Evolutionary conservation across 2,888 invertebrate species (phyloP).

Genomic region (Vesta saturnalis): DNA sequence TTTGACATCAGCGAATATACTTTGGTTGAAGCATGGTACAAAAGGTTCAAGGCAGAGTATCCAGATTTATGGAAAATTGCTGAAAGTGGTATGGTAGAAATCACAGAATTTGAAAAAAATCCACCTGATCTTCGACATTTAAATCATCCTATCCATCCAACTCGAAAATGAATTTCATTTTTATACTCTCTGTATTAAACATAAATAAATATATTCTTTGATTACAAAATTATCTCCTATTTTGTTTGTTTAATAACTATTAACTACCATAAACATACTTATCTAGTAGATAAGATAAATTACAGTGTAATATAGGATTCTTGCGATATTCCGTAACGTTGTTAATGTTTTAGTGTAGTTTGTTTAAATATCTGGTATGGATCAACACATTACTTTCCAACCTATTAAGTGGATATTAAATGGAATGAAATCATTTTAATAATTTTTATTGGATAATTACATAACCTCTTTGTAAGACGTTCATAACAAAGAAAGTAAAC

Average conservation of each 20-base stretch:
- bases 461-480: too few species aligned
- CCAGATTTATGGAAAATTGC: conserved; percentile 78
- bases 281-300: conserved; percentile 35
- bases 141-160: conserved; percentile 79
- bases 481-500: too few species aligned
- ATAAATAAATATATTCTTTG: neutral
- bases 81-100: conserved; percentile 74
- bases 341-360: too few species aligned
- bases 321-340: conserved; percentile 19
- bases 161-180: conserved; percentile 61
- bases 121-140: conserved; percentile 77
- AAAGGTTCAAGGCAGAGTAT: conserved; percentile 72
- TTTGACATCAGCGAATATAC: conserved; percentile 72
- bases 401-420: too few species aligned
- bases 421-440: too few species aligned
- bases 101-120: conserved; percentile 73
- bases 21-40: conserved; percentile 73
- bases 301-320: conserved; percentile 27
- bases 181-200: neutral
- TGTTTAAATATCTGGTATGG: too few species aligned
- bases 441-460: too few species aligned
- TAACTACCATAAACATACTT: conserved; percentile 20
- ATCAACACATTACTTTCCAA: too few species aligned
- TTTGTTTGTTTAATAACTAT: conserved; percentile 9
- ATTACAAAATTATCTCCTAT: neutral